Conservation (phyloP, 2,888 invertebrate genomes). For the Arctia plantaginis region DNA sequence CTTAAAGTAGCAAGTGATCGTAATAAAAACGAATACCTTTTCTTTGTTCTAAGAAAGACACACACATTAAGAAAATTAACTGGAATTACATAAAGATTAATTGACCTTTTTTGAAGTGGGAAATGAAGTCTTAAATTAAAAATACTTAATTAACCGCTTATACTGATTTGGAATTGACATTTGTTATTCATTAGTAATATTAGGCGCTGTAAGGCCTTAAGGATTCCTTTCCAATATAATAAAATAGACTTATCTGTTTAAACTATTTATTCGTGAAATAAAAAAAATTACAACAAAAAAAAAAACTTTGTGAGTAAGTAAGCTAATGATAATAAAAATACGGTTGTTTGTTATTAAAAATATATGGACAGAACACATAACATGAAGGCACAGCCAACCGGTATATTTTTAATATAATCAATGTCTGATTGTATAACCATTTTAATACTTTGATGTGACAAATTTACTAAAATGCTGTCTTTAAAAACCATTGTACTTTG, state of each 20-base stretch:
- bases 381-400: neutral
- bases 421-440: conserved; percentile 20
- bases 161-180: neutral
- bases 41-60: neutral
- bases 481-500: conserved; percentile 29
- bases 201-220: neutral
- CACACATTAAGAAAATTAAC: too few relatives aligned
- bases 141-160: neutral
- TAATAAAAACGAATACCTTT: neutral
- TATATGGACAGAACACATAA: neutral
- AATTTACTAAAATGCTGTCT: conserved; percentile 11
- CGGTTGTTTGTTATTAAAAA: neutral
- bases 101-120: neutral
- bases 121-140: neutral
- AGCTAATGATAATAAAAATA: neutral
- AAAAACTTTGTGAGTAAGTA: too few relatives aligned
- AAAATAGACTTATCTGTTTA: neutral
- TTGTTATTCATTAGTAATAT: neutral
- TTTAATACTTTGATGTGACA: conserved; percentile 16
- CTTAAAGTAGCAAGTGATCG: neutral
- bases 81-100: neutral
- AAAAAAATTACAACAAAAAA: too few relatives aligned
- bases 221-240: neutral
- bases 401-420: conserved; percentile 13
- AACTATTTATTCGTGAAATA: too few relatives aligned